These are phyloP conservation scores for Parazoanthus atlanticus DNA, from an alignment of 92 coral and sea anemone species.

Conservation along the genomic window DNA sequence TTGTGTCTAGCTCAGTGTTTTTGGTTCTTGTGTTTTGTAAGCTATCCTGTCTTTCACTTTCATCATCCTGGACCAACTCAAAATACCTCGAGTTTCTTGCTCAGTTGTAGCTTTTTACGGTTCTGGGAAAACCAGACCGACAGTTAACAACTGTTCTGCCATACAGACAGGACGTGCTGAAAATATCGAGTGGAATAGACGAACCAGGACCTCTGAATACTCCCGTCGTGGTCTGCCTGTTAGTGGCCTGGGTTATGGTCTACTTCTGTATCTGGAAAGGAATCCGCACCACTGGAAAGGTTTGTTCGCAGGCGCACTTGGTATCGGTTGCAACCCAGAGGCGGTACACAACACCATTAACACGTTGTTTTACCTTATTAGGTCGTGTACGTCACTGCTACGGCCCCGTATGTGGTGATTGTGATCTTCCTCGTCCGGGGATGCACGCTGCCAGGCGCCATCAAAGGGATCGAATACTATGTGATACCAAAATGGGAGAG, in stretches of 20 bases:
- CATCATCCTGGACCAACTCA: background rate
- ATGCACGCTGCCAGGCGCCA: conserved; percentile 84
- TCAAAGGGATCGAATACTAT: conserved; percentile 73
- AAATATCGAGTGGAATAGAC: conserved; percentile 78
- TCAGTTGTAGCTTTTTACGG: background rate
- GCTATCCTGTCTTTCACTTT: background rate
- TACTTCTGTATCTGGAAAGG: conserved; percentile 97
- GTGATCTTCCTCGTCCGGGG: conserved; percentile 82
- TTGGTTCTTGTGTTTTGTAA: background rate
- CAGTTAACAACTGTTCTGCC: background rate
- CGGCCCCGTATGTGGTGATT: conserved; percentile 82
- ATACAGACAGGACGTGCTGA: conserved; percentile 69
- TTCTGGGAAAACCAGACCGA: background rate
- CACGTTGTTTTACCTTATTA: conserved; percentile 3
- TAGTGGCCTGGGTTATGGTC: conserved; percentile 92
- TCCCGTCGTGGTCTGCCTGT: conserved; percentile 69
- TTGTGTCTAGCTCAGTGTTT: background rate
- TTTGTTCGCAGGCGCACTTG: background rate
- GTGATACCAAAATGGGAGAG: conserved; percentile 78
- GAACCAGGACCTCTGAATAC: conserved; percentile 81
- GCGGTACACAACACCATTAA: too few species aligned
- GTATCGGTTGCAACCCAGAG: background rate
- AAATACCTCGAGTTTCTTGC: background rate
- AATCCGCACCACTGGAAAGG: conserved; percentile 91
- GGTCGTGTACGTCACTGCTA: conserved; percentile 96